Percentiles rank a stretch among this genome's conserved stretches.
Evolutionary conservation across 2,888 invertebrate genomes (phyloP).

Genomic region (Luperina testacea): DNA sequence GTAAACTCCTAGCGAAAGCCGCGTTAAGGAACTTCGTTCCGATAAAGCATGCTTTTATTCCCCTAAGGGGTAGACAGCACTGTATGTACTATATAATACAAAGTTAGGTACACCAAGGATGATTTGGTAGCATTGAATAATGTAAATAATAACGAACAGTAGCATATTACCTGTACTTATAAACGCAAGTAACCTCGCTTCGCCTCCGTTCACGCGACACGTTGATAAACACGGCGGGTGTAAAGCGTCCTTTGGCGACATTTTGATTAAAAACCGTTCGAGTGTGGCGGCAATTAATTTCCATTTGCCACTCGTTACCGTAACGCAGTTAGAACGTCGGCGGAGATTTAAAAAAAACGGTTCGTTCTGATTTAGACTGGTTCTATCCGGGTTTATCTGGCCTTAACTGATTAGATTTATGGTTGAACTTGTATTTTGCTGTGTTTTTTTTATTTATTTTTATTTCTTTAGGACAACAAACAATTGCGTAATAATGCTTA

Average conservation of each 20-base stretch:
- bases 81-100: not conserved
- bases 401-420: constrained; percentile 30
- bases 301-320: constrained; percentile 52
- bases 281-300: constrained; percentile 56
- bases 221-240: constrained; percentile 8
- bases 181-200: not conserved
- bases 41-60: not conserved
- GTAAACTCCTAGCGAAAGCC: not conserved
- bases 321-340: constrained; percentile 24
- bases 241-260: constrained; percentile 8
- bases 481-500: too few relatives aligned
- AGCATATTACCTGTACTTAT: not conserved
- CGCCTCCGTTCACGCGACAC: not conserved
- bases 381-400: constrained; percentile 32
- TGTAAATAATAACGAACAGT: constrained; percentile 14
- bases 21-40: not conserved
- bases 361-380: constrained; percentile 13
- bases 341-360: constrained; percentile 34
- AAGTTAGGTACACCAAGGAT: not conserved
- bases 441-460: too few relatives aligned
- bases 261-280: constrained; percentile 39
- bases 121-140: not conserved
- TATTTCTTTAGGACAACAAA: too few relatives aligned
- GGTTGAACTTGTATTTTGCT: not conserved
- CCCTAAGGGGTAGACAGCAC: not conserved